phyloP scores from a whole-genome alignment of 2,888 invertebrate genomes.

The Ochlodes sylvanus region DNA sequence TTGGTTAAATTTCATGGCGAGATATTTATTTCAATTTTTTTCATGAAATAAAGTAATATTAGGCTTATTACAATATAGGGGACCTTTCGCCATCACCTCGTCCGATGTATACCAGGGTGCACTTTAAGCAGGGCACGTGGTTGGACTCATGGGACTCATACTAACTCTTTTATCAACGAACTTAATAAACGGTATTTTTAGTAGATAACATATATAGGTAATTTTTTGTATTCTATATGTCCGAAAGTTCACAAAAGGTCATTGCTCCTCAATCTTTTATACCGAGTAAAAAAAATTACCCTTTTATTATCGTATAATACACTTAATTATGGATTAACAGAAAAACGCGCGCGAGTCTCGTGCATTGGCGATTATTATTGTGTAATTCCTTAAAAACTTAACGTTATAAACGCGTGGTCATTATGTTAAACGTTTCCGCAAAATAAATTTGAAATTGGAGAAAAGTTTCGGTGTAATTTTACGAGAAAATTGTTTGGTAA shows the following conservation, averaged over 20 bases:
- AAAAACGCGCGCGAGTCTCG: background rate
- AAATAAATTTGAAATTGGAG: conserved; percentile 22
- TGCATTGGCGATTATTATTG: conserved; percentile 13
- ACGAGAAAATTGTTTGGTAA: conserved; percentile 24
- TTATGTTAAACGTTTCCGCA: conserved; percentile 25
- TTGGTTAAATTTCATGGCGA: too few relatives aligned
- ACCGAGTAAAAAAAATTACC: background rate
- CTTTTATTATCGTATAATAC: background rate
- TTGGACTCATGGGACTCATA: too few relatives aligned
- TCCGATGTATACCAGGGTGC: too few relatives aligned
- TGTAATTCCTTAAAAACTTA: conserved; percentile 1
- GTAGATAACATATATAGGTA: too few relatives aligned
- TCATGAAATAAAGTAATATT: too few relatives aligned
- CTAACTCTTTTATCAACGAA: too few relatives aligned
- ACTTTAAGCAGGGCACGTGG: too few relatives aligned
- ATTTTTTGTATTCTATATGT: too few relatives aligned
- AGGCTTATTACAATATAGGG: too few relatives aligned
- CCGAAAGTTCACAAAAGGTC: background rate
- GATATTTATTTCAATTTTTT: too few relatives aligned
- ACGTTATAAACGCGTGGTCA: background rate
- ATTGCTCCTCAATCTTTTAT: conserved; percentile 1
- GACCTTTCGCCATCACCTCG: too few relatives aligned
- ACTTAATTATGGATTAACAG: conserved; percentile 13
- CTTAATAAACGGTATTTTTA: too few relatives aligned
- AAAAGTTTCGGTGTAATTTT: conserved; percentile 22